Evolutionary conservation across 1,140 invertebrate genomes (phyloP), one percentile per base, ranked within the genome.

Genomic region (Drosophila mojavensis): DNA sequence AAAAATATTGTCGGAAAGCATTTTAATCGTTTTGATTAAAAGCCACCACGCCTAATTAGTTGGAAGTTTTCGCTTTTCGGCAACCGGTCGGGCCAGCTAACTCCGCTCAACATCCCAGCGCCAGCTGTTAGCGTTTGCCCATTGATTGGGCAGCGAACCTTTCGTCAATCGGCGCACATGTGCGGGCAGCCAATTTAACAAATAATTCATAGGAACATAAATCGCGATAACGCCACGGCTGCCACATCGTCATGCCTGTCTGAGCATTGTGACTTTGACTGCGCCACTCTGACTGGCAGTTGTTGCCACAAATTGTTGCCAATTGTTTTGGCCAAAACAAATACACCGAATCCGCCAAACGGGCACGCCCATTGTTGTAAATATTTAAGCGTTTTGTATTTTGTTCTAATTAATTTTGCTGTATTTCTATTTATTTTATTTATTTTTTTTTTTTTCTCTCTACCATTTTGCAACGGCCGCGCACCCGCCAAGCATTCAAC

Each of bases 11-110:
- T 89, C 84, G 77, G 78, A 89, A 89, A 89, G 84, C 84, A 89
- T 89, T 89, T 89, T 89, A 89, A 89, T 89, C 80, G 84, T 89
- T 89, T 89, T 89, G 84, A 89, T 89, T 89, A 89, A 89, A 89
- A 89, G 84, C 84, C 67, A 89, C 80, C 84, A 89, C 85, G 81
- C 84, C 84, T 89, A 89, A 89, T 89, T 89, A 89, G 84, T 78
- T 89, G 83, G 53, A 83, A 88, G 79, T 76, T 80, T 70, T 77
- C 36, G 15, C 61, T 33, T 24, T 24, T 24, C 20, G 50, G 7
- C 43, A 86, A 86, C 83, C 68, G 79, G 83, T 88, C 58, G 13
- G 43, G 43, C 48, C 39, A 36, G 24, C 39, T n/a, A 54, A 43
- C 58, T 56, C 56, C 72, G 58, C 73, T 70, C 36, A 68, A 53